Conservation (phyloP, 1,140 invertebrate species). For the Solenopsis fugax region DNA sequence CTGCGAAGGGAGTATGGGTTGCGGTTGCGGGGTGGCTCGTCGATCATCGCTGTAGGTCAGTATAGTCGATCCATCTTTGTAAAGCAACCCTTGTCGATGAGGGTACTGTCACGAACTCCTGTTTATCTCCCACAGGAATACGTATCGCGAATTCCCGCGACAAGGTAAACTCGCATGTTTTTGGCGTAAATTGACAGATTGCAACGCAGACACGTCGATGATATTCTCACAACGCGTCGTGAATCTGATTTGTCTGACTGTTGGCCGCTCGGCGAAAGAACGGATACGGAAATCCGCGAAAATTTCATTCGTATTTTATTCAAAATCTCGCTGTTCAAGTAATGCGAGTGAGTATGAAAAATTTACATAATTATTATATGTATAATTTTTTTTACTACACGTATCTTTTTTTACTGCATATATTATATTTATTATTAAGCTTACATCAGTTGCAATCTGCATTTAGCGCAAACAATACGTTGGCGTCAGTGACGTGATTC, state of each 20-base stretch:
- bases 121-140: conserved; percentile 53
- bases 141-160: conserved; percentile 50
- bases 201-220: conserved; percentile 34
- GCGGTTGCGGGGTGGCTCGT: conserved; percentile 47
- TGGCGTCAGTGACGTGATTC: not conserved
- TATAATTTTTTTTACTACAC: no score
- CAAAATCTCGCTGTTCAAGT: not conserved
- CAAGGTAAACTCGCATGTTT: conserved; percentile 62
- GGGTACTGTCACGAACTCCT: conserved; percentile 63
- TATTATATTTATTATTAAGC: not conserved
- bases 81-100: conserved; percentile 66
- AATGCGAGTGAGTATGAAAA: not conserved
- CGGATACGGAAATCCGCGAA: not conserved
- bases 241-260: conserved; percentile 62
- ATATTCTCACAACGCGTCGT: conserved; percentile 33
- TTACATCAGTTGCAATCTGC: no score
- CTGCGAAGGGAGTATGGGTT: conserved; percentile 24
- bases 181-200: conserved; percentile 69
- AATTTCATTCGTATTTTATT: not conserved
- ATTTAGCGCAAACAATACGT: not conserved
- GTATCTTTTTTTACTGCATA: no score
- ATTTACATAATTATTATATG: not conserved
- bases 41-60: conserved; percentile 63
- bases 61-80: conserved; percentile 70
- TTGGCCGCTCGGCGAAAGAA: not conserved